Percentiles rank a stretch among this genome's conserved stretches.
phyloP scores from a whole-genome alignment of 2,113 vertebrate species.

The Plectropomus leopardus region DNA sequence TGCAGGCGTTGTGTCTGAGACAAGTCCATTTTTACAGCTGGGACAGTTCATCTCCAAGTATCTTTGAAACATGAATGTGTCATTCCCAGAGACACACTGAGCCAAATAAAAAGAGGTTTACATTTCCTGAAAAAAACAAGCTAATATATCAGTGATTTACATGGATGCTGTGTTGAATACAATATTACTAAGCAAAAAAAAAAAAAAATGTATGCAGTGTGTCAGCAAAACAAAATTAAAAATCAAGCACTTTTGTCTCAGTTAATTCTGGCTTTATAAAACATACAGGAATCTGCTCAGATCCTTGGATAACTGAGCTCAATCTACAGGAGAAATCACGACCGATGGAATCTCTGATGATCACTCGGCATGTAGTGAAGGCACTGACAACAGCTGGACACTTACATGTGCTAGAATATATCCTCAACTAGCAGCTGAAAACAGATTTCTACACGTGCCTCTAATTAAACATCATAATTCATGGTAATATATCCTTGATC shows the following conservation, averaged over 20 bases:
- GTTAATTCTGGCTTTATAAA: conserved; percentile 41
- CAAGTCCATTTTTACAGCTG: conserved; percentile 44
- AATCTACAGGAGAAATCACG: conserved; percentile 36
- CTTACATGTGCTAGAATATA: conserved; percentile 37
- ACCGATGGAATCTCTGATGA: conserved; percentile 53
- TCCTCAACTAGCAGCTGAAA: conserved; percentile 48
- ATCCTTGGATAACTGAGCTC: conserved; percentile 24
- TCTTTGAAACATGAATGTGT: conserved; percentile 3
- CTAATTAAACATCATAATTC: conserved; percentile 39
- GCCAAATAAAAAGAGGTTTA: conserved; percentile 13
- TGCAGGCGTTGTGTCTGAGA: conserved; percentile 19
- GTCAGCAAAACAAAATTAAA: conserved; percentile 28
- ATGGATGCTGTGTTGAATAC: conserved; percentile 16
- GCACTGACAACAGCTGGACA: conserved; percentile 75
- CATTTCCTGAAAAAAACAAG: conserved; percentile 29
- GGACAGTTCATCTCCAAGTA: conserved; percentile 40
- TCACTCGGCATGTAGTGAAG: conserved; percentile 74
- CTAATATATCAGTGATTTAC: conserved; percentile 38
- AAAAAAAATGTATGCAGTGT: conserved; percentile 18
- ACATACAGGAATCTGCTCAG: conserved; percentile 59
- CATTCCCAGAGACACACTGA: conserved; percentile 19
- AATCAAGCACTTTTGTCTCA: background rate
- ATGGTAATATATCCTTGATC: conserved; percentile 46
- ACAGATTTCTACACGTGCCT: conserved; percentile 41
- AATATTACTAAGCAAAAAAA: conserved; percentile 36